Base-by-base conservation (phyloP, 2,797 vertebrate genomes). In the Malacoctenus gilli region DNA sequence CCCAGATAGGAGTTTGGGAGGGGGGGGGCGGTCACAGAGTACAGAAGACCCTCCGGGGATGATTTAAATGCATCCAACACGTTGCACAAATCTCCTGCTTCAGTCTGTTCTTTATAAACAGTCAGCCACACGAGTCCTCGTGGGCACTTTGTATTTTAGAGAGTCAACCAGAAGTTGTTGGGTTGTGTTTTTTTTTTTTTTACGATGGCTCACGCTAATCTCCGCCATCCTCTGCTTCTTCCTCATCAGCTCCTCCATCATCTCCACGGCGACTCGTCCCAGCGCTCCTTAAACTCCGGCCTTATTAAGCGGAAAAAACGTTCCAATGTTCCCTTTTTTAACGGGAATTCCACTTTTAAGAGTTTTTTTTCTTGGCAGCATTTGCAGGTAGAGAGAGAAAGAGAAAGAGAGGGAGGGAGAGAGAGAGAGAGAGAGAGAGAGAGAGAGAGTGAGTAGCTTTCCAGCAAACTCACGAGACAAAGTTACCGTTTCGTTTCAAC, bases 271-370 rank as follows among this genome's bases (percentile, higher is more conserved):
- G 62, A 36, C 23, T 32, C 0, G 0, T 28, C 60, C 49, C 42
- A 41, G 64, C 41, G 8, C 54, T 37, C 18, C 23, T 79, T 77
- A 73, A 76, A 83, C 59, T 50, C 31, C 20, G 50, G 61, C 53
- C 52, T 65, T 55, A 74, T 79, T 82, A 78, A 63, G n/a, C n/a
- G n/a, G n/a, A 54, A 42, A 40, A 63, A 80, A 37, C 66, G 58
- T 48, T 75, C 52, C 62, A 67, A 14, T 66, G 71, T 28, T 28
- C 9, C 66, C 44, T 51, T 30, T 72, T 78, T 72, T 47, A 60
- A 80, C 12, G 14, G 46, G 66, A 82, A 86, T 80, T 81, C 75
- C 59, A 58, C 56, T 15, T 78, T 62, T 20, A 50, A 63, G 41
- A 51, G 51, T 16, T 32, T 72, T 32, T 72, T 79, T 76, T 57